These are phyloP conservation scores for Nebria brevicollis DNA, from an alignment of 2,888 invertebrate species.

Conservation along the genomic window DNA sequence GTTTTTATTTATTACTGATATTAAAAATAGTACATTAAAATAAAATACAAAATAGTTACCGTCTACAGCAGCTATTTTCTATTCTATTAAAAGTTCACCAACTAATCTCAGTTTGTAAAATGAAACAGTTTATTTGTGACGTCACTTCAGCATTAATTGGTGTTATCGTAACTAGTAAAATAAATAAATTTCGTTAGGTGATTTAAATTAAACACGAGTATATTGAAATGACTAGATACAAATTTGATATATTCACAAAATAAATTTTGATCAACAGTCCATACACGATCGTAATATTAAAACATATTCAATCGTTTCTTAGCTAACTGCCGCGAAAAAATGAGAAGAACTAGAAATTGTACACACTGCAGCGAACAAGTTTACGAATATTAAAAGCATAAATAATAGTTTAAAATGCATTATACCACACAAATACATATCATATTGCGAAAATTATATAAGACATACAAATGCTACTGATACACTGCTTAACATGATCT, in stretches of 20 bases:
- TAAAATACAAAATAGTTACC: no score
- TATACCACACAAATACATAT: not conserved
- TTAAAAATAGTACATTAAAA: no score
- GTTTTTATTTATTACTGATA: no score
- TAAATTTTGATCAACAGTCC: not conserved
- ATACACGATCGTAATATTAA: not conserved
- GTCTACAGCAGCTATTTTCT: not conserved
- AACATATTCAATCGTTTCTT: not conserved
- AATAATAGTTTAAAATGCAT: not conserved
- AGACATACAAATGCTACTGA: not conserved
- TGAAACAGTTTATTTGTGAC: not conserved
- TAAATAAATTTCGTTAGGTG: not conserved
- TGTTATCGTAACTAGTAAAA: not conserved
- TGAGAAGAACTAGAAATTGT: not conserved
- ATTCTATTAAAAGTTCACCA: not conserved
- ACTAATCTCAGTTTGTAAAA: not conserved
- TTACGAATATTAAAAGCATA: not conserved
- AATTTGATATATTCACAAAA: not conserved
- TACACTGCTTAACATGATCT: not conserved
- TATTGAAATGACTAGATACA: not conserved
- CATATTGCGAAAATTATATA: constrained; percentile 1
- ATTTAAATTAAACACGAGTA: not conserved
- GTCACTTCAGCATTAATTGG: not conserved
- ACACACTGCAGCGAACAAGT: not conserved
- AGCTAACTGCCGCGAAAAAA: not conserved